Evolutionary conservation across 2,888 invertebrate species (phyloP), one percentile per base, ranked within the genome.

Genomic region (Eupithecia pulchellata): DNA sequence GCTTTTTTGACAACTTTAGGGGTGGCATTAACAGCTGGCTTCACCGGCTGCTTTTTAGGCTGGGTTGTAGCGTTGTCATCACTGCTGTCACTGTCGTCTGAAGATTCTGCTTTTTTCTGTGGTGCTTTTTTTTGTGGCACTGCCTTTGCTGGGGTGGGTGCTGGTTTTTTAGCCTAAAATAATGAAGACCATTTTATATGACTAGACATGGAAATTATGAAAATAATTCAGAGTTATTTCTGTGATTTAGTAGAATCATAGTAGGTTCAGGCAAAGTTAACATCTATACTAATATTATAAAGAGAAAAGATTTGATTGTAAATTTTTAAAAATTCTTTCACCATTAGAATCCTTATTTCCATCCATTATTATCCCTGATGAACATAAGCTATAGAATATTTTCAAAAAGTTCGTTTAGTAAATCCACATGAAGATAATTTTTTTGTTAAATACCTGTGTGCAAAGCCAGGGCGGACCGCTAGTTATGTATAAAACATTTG

Each of bases 221-320:
- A 13, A 52, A 52, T 2, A 25, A 30, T 66, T 85, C 84, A 92
- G 92, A 91, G 92, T 92, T 92, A 92, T n/a, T n/a, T n/a, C n/a
- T n/a, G 92, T 92, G 92, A 60, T 68, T 66, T 70, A n/a, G 34
- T 79, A 71, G 71, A 77, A 81, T 82, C 81, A 82, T 64, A 74
- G 55, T 34, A 65, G 29, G 14, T 58, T 78, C 77, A 77, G 72
- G 4, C 39, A 52, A 27, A 25, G 52, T 52, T 25, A 52, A 52
- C 52, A 52, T 52, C n/a, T n/a, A n/a, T n/a, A n/a, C n/a, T n/a
- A n/a, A n/a, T n/a, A n/a, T n/a, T n/a, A n/a, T n/a, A n/a, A n/a
- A n/a, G n/a, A n/a, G n/a, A n/a, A n/a, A n/a, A n/a, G n/a, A n/a
- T n/a, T n/a, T n/a, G n/a, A n/a, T n/a, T n/a, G n/a, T n/a, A n/a